A percentile compares a stretch with the other conserved stretches of the same genome.
These are phyloP conservation scores for Trialeurodes vaporariorum DNA, from an alignment of 1,140 invertebrate genomes.

Conservation along the genomic window DNA sequence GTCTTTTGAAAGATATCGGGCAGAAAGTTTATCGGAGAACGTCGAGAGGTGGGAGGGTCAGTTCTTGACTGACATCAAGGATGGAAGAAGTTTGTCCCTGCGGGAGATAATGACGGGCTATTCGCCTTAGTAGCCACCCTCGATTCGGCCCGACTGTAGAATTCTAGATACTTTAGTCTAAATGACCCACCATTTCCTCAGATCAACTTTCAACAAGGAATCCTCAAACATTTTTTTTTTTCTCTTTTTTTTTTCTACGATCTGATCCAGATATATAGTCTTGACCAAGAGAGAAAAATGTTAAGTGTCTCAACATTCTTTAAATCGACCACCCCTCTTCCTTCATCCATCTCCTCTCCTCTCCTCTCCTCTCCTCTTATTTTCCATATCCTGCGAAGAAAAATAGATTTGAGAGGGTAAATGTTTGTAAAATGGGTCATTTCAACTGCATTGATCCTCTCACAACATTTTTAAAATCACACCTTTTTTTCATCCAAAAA, in stretches of 20 bases:
- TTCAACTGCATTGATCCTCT: too few species aligned
- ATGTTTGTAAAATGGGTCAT: too few species aligned
- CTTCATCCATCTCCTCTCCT: not conserved
- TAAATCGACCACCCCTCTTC: not conserved
- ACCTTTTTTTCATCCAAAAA: too few species aligned
- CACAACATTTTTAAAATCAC: too few species aligned
- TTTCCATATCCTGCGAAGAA: too few species aligned
- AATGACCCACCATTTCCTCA: not conserved
- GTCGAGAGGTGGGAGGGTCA: not conserved
- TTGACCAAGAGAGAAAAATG: not conserved
- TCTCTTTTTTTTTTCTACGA: too few species aligned
- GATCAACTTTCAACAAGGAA: not conserved
- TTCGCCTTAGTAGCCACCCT: not conserved
- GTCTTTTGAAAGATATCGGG: not conserved
- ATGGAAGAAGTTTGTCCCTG: not conserved
- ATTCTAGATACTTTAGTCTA: not conserved
- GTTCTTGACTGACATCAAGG: not conserved
- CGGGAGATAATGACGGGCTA: not conserved
- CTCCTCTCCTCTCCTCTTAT: too few species aligned
- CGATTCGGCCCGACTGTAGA: too few species aligned
- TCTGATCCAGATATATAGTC: too few species aligned
- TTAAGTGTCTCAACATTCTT: not conserved
- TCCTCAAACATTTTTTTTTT: constrained; percentile 1
- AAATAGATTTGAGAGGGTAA: too few species aligned
- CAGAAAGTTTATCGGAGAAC: not conserved